These are phyloP conservation scores for Haliclona indistincta DNA, from an alignment of 37 sponge, comb jelly and placozoan genomes.

Conservation along the genomic window DNA sequence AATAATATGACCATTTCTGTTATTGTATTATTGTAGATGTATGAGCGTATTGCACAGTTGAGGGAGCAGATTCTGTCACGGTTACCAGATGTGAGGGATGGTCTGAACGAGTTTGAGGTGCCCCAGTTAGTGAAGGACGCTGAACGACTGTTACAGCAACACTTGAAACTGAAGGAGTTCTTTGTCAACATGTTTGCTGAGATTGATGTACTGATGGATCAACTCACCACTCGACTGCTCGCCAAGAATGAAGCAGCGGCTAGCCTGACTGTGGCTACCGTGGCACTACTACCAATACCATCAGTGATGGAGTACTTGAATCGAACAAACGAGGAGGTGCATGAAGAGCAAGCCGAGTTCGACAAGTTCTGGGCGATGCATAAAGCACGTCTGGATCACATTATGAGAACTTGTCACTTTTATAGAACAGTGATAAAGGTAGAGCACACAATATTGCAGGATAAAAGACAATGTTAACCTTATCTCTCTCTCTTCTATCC, in stretches of 20 bases:
- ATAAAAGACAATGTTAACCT: no score
- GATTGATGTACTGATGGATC: slow-evolving; percentile 31
- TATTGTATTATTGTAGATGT: slow-evolving; percentile 21
- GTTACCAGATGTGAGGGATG: slow-evolving; percentile 16
- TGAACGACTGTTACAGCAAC: slow-evolving; percentile 57
- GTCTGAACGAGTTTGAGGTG: slow-evolving; percentile 22
- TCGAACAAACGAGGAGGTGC: slow-evolving; percentile 17
- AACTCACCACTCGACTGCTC: slow-evolving; percentile 12
- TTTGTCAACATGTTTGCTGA: slow-evolving; percentile 49
- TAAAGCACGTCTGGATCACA: slow-evolving; percentile 68
- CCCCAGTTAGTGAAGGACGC: slow-evolving; percentile 57
- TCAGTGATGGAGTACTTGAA: not conserved
- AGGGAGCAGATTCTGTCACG: slow-evolving; percentile 11
- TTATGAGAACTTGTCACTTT: slow-evolving; percentile 68
- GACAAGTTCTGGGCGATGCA: slow-evolving; percentile 66
- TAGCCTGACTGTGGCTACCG: not conserved
- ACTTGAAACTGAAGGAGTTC: slow-evolving; percentile 68
- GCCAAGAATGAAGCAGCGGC: not conserved
- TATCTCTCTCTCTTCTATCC: not conserved
- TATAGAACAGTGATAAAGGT: slow-evolving; percentile 67
- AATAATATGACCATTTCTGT: not conserved
- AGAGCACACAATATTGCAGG: not conserved
- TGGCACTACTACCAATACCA: not conserved
- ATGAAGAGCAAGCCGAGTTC: slow-evolving; percentile 32
- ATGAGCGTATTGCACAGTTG: slow-evolving; percentile 30